These are phyloP conservation scores for Bugulina stolonifera DNA, from an alignment of 2,888 invertebrate species.

Conservation along the genomic window DNA sequence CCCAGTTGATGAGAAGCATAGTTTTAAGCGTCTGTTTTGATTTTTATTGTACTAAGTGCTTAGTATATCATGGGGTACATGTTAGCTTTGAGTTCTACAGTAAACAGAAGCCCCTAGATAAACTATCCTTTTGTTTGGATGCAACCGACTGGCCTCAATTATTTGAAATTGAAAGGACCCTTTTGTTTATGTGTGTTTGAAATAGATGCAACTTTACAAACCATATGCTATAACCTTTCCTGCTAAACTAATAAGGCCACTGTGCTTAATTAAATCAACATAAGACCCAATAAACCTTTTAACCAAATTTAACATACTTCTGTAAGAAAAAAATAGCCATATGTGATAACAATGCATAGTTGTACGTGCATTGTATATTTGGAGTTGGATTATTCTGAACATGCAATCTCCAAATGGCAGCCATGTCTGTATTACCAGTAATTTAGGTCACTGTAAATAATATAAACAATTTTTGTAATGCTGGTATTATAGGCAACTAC, in stretches of 20 bases:
- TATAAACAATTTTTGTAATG: no score
- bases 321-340: no score
- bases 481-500: no score
- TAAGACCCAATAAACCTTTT: no score
- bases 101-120: constrained; percentile 21
- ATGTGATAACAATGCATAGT: no score
- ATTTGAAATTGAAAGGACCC: constrained; percentile 24
- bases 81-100: neutral
- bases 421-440: no score
- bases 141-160: constrained; percentile 24
- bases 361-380: no score
- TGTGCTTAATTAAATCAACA: neutral
- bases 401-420: no score
- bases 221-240: neutral
- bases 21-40: constrained; percentile 22
- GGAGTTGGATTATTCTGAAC: no score
- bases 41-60: neutral
- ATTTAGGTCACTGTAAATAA: no score
- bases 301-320: no score
- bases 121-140: constrained; percentile 20
- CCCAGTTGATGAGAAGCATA: neutral
- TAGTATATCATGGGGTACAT: neutral
- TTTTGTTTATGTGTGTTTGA: constrained; percentile 3
- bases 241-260: neutral
- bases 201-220: constrained; percentile 17